Evolutionary conservation across 2,888 invertebrate species (phyloP).

Genomic region (Latrodectus elegans): DNA sequence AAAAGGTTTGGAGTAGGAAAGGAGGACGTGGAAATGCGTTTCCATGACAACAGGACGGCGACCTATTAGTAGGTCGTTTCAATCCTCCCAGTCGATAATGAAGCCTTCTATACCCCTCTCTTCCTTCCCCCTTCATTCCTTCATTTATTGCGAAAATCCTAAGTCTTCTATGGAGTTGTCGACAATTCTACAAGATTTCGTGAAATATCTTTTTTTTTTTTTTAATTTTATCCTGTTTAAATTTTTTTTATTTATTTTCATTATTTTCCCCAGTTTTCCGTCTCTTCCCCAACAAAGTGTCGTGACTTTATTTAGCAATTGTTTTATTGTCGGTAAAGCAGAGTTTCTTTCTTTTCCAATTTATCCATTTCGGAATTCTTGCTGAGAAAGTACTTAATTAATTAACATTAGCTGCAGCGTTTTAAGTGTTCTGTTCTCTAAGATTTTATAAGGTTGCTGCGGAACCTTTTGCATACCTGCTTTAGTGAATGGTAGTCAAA

Average conservation of each 20-base stretch:
- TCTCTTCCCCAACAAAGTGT: background rate
- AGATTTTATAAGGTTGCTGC: background rate
- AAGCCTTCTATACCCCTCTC: constrained; percentile 56
- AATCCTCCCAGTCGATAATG: constrained; percentile 67
- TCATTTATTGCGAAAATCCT: constrained; percentile 65
- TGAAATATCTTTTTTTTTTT: constrained; percentile 13
- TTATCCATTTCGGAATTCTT: constrained; percentile 8
- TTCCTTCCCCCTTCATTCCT: constrained; percentile 36
- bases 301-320: constrained; percentile 17
- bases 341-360: background rate
- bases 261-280: too few species aligned
- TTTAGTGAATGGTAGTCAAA: background rate
- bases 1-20: constrained; percentile 9
- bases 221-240: background rate
- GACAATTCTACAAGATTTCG: constrained; percentile 21
- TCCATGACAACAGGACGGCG: constrained; percentile 65
- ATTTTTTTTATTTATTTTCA: background rate
- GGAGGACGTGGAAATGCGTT: constrained; percentile 55
- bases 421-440: background rate
- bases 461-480: background rate
- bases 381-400: constrained; percentile 45
- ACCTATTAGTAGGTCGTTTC: constrained; percentile 69
- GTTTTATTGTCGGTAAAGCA: constrained; percentile 12
- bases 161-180: constrained; percentile 13
- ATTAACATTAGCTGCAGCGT: constrained; percentile 13